These are phyloP conservation scores for Anagyrus pseudococci DNA, from an alignment of 2,888 invertebrate species.

Conservation along the genomic window DNA sequence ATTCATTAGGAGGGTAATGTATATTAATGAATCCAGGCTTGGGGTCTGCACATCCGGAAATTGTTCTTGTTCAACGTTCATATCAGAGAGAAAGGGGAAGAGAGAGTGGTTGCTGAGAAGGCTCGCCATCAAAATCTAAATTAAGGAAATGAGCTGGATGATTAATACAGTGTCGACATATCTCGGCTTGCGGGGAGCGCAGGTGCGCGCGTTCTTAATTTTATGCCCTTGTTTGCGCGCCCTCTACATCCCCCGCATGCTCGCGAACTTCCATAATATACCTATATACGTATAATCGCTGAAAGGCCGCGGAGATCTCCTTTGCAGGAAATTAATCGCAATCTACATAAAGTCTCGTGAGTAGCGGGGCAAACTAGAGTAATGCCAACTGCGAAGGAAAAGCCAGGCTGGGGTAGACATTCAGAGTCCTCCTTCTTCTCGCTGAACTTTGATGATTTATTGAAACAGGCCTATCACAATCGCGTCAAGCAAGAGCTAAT, in stretches of 20 bases:
- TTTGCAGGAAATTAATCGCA: slow-evolving; percentile 17
- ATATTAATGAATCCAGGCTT: slow-evolving; percentile 31
- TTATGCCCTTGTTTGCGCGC: slow-evolving; percentile 21
- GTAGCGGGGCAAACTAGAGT: slow-evolving; percentile 10
- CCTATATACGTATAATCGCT: no score
- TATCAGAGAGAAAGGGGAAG: no score
- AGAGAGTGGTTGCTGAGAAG: not conserved
- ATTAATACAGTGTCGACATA: slow-evolving; percentile 31
- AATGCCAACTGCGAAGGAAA: not conserved
- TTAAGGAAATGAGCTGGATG: slow-evolving; percentile 30
- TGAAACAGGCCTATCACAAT: no score
- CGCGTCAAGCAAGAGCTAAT: no score
- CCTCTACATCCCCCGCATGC: no score
- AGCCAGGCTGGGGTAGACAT: not conserved
- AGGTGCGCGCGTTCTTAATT: slow-evolving; percentile 10
- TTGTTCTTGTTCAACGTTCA: no score
- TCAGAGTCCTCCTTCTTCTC: not conserved
- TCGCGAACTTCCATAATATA: no score
- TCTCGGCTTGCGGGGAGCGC: not conserved
- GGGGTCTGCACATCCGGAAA: slow-evolving; percentile 7
- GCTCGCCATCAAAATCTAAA: slow-evolving; percentile 26
- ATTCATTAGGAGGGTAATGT: slow-evolving; percentile 23
- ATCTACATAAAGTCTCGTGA: slow-evolving; percentile 2
- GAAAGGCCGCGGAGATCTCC: no score
- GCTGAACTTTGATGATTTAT: no score